Evolutionary conservation across 2,888 invertebrate genomes (phyloP).

Genomic region (Watsonalla cultraria): DNA sequence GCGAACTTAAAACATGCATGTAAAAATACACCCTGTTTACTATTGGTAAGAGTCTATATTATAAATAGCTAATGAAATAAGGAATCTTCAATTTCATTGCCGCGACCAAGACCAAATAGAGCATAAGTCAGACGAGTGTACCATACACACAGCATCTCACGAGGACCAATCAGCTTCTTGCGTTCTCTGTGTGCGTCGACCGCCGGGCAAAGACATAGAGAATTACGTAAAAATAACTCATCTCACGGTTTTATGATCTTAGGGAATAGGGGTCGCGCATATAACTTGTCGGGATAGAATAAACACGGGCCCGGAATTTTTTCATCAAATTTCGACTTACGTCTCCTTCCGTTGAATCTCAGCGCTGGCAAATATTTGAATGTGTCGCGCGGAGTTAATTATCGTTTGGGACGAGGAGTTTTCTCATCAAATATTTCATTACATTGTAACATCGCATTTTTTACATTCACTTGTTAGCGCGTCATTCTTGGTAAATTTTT

Average conservation of each 20-base stretch:
- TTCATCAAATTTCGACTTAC: slow-evolving; percentile 65
- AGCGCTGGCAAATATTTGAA: slow-evolving; percentile 59
- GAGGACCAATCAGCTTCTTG: background rate
- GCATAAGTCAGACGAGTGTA: background rate
- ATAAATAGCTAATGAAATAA: too few relatives aligned
- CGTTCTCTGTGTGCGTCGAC: background rate
- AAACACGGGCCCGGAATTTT: slow-evolving; percentile 55
- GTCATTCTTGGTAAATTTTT: background rate
- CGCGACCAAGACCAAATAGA: background rate
- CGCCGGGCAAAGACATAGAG: slow-evolving; percentile 20
- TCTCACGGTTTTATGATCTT: slow-evolving; percentile 33
- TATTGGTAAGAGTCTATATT: background rate
- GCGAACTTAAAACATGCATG: background rate
- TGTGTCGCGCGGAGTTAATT: slow-evolving; percentile 33
- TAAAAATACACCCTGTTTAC: too few relatives aligned
- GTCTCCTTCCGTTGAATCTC: slow-evolving; percentile 58
- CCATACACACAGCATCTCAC: background rate
- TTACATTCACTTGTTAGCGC: background rate
- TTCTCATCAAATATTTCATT: slow-evolving; percentile 1
- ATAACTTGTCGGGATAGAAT: slow-evolving; percentile 44
- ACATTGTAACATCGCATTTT: background rate
- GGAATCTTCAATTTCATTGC: background rate
- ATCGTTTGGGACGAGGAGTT: slow-evolving; percentile 19
- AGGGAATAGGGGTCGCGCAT: slow-evolving; percentile 37
- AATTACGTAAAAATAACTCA: slow-evolving; percentile 34